Evolutionary conservation across 2,888 invertebrate genomes (phyloP).

Genomic region (Halictus quadricinctus): DNA sequence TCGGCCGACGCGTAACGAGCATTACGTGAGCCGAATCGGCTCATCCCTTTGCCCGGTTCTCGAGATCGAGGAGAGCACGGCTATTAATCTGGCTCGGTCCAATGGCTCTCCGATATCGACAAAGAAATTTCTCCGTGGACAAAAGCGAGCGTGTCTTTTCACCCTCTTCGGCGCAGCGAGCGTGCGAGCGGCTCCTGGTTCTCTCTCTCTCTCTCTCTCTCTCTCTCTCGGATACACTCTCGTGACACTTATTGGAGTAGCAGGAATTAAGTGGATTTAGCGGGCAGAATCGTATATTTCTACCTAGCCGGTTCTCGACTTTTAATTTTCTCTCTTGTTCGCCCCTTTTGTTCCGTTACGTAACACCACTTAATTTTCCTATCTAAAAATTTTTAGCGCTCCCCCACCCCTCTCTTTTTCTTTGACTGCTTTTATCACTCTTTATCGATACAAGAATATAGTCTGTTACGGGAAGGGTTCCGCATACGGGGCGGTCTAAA

Average conservation of each 20-base stretch:
- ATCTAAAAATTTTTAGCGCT: slow-evolving; percentile 41
- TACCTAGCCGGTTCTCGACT: slow-evolving; percentile 37
- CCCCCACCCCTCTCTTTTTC: too few species aligned
- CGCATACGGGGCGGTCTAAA: too few species aligned
- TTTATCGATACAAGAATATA: too few species aligned
- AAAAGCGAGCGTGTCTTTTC: slow-evolving; percentile 68
- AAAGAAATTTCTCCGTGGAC: slow-evolving; percentile 70
- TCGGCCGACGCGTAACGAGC: slow-evolving; percentile 72
- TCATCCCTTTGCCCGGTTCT: slow-evolving; percentile 58
- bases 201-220: neutral
- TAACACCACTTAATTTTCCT: slow-evolving; percentile 49
- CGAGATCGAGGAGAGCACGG: slow-evolving; percentile 54
- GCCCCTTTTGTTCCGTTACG: slow-evolving; percentile 36
- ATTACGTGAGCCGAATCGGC: slow-evolving; percentile 72
- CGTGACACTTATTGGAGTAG: slow-evolving; percentile 65
- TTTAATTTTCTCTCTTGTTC: slow-evolving; percentile 52
- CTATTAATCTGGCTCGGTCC: slow-evolving; percentile 71
- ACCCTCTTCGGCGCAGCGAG: slow-evolving; percentile 19
- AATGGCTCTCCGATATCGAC: slow-evolving; percentile 68
- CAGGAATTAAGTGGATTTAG: slow-evolving; percentile 67
- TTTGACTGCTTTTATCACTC: too few species aligned
- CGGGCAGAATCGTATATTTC: slow-evolving; percentile 58
- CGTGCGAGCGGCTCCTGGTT: neutral
- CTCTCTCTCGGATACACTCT: slow-evolving; percentile 43
- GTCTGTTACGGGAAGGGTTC: too few species aligned